Evolutionary conservation across 2,113 vertebrate genomes (phyloP).

Genomic region (Centropristis striata): DNA sequence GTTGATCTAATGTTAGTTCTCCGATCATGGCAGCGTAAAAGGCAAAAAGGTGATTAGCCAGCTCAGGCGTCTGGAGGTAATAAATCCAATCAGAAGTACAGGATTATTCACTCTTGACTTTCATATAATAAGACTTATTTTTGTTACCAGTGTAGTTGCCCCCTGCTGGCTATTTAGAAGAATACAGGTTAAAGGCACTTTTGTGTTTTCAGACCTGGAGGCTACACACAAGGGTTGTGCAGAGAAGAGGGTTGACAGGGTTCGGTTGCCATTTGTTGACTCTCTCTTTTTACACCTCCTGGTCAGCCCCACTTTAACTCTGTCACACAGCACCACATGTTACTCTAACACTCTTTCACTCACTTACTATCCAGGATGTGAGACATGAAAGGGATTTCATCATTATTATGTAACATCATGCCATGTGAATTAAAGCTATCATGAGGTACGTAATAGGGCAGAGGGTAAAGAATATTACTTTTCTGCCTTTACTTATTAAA

Average conservation of each 20-base stretch:
- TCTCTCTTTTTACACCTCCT: neutral
- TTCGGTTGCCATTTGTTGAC: neutral
- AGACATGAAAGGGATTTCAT: constrained; percentile 37
- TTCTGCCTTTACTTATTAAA: constrained; percentile 16
- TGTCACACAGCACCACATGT: constrained; percentile 4
- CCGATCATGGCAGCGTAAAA: too few relatives aligned
- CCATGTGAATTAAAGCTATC: constrained; percentile 16
- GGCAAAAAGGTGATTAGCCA: too few relatives aligned
- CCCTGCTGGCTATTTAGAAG: too few relatives aligned
- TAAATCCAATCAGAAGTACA: too few relatives aligned
- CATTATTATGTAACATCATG: constrained; percentile 55
- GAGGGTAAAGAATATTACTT: constrained; percentile 26
- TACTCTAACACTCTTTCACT: constrained; percentile 14
- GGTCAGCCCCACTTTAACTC: neutral
- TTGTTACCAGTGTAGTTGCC: too few relatives aligned
- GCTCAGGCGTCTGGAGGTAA: too few relatives aligned
- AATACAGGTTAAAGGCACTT: too few relatives aligned
- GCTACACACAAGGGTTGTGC: neutral
- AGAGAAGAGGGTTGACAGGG: constrained; percentile 4
- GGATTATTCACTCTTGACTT: too few relatives aligned
- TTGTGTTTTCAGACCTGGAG: too few relatives aligned
- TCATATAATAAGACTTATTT: too few relatives aligned
- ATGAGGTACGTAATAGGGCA: constrained; percentile 16
- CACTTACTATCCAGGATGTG: constrained; percentile 17
- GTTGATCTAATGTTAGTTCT: too few relatives aligned